These are phyloP conservation scores for Epinotia bilunana DNA, from an alignment of 2,888 invertebrate species.

Conservation along the genomic window DNA sequence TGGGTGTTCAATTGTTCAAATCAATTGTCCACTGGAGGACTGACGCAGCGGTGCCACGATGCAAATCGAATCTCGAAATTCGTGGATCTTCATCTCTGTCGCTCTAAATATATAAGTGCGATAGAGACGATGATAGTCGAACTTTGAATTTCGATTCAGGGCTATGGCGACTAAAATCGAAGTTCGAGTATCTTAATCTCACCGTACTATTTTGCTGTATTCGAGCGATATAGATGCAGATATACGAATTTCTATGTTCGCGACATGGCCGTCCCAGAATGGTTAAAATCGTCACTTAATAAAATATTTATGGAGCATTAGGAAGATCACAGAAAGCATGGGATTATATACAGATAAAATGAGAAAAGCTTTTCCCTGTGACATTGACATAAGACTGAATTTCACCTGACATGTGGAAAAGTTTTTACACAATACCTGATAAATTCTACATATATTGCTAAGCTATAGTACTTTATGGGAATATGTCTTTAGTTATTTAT, in stretches of 20 bases:
- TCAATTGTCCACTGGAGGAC: no score
- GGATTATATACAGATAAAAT: background rate
- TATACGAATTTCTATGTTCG: background rate
- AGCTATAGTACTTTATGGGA: background rate
- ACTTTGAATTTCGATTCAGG: no score
- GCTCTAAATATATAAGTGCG: no score
- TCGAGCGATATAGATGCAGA: background rate
- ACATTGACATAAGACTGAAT: no score
- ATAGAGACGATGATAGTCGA: no score
- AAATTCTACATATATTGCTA: background rate
- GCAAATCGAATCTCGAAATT: no score
- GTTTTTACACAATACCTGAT: no score
- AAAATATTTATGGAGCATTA: background rate
- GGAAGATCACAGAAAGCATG: slow-evolving; percentile 11
- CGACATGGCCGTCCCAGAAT: background rate
- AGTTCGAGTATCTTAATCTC: background rate
- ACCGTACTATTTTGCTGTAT: background rate
- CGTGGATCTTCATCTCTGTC: no score
- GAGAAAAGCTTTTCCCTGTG: no score
- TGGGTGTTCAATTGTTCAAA: no score
- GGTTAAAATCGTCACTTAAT: background rate
- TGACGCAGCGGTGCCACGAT: no score
- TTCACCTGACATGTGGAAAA: no score
- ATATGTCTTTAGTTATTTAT: background rate
- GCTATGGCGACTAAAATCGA: background rate